Conservation (phyloP, 2,797 vertebrate species). For the Aeoliscus strigatus region DNA sequence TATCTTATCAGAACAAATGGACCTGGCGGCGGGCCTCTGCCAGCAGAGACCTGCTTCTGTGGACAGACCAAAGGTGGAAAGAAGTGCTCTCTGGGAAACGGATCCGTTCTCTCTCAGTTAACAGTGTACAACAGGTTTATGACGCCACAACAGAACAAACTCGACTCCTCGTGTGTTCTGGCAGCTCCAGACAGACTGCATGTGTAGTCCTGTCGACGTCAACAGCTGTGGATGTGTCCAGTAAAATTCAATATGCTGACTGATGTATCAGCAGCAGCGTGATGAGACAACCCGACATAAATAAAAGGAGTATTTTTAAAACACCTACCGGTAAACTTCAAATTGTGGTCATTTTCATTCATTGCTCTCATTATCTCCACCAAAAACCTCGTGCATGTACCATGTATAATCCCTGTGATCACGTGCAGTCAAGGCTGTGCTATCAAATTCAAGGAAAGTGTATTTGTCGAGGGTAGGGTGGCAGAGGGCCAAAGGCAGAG, state of each 20-base stretch:
- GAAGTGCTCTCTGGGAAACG: no score
- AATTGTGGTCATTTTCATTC: no score
- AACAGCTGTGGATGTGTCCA: no score
- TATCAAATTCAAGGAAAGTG: conserved; percentile 47
- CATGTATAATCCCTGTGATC: conserved; percentile 10
- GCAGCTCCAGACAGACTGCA: no score
- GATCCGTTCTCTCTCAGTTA: no score
- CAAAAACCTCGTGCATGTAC: neutral
- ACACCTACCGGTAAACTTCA: no score
- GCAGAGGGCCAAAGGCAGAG: conserved; percentile 49
- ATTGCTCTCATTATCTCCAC: conserved; percentile 5
- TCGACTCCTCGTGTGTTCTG: no score
- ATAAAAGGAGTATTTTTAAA: neutral
- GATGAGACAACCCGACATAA: neutral
- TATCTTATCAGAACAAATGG: conserved; percentile 44
- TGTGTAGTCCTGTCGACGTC: no score
- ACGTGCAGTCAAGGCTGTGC: conserved; percentile 15
- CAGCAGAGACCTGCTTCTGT: conserved; percentile 26
- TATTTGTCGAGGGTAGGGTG: conserved; percentile 40
- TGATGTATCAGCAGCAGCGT: neutral
- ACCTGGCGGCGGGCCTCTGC: conserved; percentile 26
- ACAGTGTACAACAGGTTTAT: no score
- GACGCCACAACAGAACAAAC: no score
- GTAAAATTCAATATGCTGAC: neutral
- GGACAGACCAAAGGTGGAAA: conserved; percentile 4